phyloP scores from a whole-genome alignment of 1,140 invertebrate species.

The Pogonognathellus flavescens region DNA sequence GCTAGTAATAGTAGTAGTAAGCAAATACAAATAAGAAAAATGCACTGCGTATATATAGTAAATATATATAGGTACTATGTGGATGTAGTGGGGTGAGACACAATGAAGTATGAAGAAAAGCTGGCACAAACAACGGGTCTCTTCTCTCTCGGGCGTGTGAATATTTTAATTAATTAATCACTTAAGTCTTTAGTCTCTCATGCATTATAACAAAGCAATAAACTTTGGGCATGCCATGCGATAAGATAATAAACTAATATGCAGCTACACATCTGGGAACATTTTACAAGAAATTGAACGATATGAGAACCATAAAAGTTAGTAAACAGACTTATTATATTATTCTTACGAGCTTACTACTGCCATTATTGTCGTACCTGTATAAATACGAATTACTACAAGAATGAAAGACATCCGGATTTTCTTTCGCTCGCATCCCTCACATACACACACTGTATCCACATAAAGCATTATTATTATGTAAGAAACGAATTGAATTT shows the following conservation, averaged over 20 bases:
- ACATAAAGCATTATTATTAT: too few species aligned
- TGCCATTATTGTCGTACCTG: too few species aligned
- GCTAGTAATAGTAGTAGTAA: too few species aligned
- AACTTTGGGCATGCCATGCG: slow-evolving; percentile 43
- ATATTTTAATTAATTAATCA: slow-evolving; percentile 54
- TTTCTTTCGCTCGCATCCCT: slow-evolving; percentile 32
- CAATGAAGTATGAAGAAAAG: background rate
- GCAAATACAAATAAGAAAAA: too few species aligned
- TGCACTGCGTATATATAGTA: background rate
- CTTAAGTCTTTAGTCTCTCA: slow-evolving; percentile 42
- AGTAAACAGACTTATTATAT: slow-evolving; percentile 4
- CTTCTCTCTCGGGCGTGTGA: slow-evolving; percentile 41
- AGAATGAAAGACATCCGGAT: slow-evolving; percentile 3
- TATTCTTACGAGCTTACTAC: too few species aligned
- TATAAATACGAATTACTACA: too few species aligned
- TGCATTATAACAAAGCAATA: slow-evolving; percentile 23
- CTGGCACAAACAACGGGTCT: slow-evolving; percentile 34
- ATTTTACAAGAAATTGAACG: slow-evolving; percentile 47
- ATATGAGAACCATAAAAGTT: slow-evolving; percentile 32
- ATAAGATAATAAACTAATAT: slow-evolving; percentile 50
- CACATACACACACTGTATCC: background rate
- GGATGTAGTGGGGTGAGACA: background rate
- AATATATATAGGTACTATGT: background rate
- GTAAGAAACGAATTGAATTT: slow-evolving; percentile 29
- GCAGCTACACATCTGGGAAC: slow-evolving; percentile 40